Conservation (phyloP, 2,888 invertebrate species). For the Lingula anatina region DNA sequence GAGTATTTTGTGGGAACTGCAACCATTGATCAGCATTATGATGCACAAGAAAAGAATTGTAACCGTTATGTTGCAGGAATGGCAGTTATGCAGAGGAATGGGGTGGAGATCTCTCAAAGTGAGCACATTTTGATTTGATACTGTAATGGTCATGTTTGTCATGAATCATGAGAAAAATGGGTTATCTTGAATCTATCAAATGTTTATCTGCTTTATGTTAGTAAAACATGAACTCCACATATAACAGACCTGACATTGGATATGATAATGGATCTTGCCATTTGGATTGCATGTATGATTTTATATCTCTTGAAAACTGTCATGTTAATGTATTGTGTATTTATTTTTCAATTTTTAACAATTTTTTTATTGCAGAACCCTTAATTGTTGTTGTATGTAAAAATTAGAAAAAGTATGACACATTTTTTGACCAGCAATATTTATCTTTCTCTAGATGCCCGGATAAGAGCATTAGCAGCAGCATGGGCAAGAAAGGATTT, state of each 20-base stretch:
- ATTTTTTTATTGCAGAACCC: no score
- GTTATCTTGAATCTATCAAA: no score
- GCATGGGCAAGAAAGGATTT: constrained; percentile 45
- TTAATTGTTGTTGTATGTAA: no score
- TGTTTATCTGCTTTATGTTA: no score
- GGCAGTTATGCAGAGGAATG: constrained; percentile 29
- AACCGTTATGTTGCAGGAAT: constrained; percentile 36
- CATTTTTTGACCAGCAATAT: no score
- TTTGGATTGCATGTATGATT: no score
- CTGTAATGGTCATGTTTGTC: not conserved
- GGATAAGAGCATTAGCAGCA: constrained; percentile 38
- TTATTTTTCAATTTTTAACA: no score
- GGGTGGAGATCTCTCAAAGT: constrained; percentile 42
- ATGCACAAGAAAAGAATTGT: constrained; percentile 32
- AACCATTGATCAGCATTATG: constrained; percentile 32
- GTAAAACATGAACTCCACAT: not conserved
- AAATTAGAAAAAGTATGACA: no score
- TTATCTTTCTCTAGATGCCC: constrained; percentile 28
- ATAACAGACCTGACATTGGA: not conserved
- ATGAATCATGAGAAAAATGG: no score
- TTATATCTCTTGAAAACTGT: no score
- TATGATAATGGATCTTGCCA: not conserved
- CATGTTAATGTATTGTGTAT: no score
- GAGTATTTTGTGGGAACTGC: constrained; percentile 38
- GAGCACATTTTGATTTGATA: constrained; percentile 12